phyloP scores from a whole-genome alignment of 2,113 vertebrate genomes.

The Thryonomys swinderianus region DNA sequence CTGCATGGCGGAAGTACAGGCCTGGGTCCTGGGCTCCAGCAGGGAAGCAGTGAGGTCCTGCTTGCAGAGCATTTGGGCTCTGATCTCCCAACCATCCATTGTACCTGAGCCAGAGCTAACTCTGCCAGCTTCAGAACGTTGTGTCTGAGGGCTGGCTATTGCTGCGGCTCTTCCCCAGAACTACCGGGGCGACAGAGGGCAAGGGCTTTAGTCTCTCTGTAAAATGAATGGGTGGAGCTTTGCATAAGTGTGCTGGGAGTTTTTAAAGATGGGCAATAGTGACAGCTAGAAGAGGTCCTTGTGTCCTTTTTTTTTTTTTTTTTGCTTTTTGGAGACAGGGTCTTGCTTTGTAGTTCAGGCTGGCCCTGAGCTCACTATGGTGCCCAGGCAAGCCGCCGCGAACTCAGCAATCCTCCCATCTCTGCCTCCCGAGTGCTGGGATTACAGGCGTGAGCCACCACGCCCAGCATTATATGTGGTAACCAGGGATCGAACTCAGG shows the following conservation, averaged over 20 bases:
- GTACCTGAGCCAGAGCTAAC: background rate
- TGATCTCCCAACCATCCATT: background rate
- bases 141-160: background rate
- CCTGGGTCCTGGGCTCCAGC: rapidly evolving
- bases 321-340: too few relatives aligned
- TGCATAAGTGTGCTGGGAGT: background rate
- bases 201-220: background rate
- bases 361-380: too few relatives aligned
- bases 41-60: background rate
- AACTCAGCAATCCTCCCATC: too few relatives aligned
- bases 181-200: background rate
- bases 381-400: too few relatives aligned
- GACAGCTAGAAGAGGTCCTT: background rate
- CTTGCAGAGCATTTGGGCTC: background rate
- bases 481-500: too few relatives aligned
- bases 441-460: too few relatives aligned
- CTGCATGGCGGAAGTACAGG: rapidly evolving
- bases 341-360: too few relatives aligned
- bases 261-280: background rate
- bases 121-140: background rate
- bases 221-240: background rate
- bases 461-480: too few relatives aligned
- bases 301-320: background rate
- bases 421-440: too few relatives aligned
- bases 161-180: background rate